Conservation (phyloP, 2,797 vertebrate genomes). For the Chlorospingus flavigularis region DNA sequence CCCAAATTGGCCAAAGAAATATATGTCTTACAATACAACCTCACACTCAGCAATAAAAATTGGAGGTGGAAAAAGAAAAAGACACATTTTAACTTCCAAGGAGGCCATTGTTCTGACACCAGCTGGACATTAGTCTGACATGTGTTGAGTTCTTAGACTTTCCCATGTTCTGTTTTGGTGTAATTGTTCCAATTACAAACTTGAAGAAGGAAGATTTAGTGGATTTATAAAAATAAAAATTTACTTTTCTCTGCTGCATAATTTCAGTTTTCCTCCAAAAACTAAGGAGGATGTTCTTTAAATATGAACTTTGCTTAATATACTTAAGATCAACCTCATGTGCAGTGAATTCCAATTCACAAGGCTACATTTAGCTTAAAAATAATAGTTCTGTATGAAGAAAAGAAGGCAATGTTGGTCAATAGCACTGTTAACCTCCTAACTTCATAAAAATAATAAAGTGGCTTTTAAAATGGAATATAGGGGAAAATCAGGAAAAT, state of each 20-base stretch:
- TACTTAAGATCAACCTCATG: neutral
- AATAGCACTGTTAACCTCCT: neutral
- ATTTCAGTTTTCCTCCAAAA: neutral
- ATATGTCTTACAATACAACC: neutral
- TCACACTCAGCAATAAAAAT: neutral
- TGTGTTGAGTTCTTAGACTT: neutral
- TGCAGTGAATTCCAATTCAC: neutral
- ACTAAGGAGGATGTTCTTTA: neutral
- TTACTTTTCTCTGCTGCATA: neutral
- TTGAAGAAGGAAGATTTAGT: neutral
- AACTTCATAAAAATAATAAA: neutral
- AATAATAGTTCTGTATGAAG: neutral
- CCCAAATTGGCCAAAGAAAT: neutral
- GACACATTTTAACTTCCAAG: neutral
- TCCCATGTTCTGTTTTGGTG: neutral
- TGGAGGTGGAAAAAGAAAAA: neutral
- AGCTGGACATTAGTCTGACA: neutral
- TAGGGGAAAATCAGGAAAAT: neutral
- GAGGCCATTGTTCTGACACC: neutral
- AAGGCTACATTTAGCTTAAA: neutral
- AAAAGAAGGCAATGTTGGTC: neutral
- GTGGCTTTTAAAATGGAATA: neutral
- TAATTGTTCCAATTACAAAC: neutral
- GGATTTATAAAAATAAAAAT: neutral
- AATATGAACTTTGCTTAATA: neutral